These are phyloP conservation scores for Cataglyphis hispanica DNA, from an alignment of 1,140 invertebrate genomes.

Conservation along the genomic window DNA sequence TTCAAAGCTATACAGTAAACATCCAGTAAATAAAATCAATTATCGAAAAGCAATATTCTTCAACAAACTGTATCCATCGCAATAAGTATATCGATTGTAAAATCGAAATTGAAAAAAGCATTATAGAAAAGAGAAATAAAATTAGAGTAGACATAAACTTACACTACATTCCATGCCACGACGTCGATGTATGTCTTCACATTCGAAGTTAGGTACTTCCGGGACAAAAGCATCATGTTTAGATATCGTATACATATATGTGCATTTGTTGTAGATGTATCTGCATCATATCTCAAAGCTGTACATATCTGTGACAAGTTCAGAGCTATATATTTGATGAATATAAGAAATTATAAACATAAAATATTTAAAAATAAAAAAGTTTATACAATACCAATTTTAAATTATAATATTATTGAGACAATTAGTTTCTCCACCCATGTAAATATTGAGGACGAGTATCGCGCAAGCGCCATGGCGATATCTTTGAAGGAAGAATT, in stretches of 20 bases:
- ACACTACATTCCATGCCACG: background rate
- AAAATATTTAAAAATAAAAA: background rate
- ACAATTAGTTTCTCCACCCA: background rate
- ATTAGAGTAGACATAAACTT: background rate
- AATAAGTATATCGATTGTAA: conserved; percentile 11
- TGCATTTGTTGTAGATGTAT: background rate
- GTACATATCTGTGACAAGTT: background rate
- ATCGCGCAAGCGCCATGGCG: background rate
- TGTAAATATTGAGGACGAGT: background rate
- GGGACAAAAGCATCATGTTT: background rate
- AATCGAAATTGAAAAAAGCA: conserved; percentile 6
- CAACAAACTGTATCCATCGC: background rate
- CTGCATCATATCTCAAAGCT: background rate
- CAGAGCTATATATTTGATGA: background rate
- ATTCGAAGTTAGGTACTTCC: background rate
- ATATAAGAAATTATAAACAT: background rate
- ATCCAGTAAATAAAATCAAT: conserved; percentile 29
- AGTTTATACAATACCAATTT: background rate
- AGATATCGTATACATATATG: no score
- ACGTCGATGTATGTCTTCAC: background rate
- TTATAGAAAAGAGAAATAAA: conserved; percentile 7
- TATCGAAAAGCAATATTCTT: background rate
- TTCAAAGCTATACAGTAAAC: conserved; percentile 14
- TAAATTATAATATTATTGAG: conserved; percentile 2
- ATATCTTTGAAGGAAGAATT: background rate